phyloP scores from a whole-genome alignment of 2,113 vertebrate genomes.

The Triplophysa rosa region DNA sequence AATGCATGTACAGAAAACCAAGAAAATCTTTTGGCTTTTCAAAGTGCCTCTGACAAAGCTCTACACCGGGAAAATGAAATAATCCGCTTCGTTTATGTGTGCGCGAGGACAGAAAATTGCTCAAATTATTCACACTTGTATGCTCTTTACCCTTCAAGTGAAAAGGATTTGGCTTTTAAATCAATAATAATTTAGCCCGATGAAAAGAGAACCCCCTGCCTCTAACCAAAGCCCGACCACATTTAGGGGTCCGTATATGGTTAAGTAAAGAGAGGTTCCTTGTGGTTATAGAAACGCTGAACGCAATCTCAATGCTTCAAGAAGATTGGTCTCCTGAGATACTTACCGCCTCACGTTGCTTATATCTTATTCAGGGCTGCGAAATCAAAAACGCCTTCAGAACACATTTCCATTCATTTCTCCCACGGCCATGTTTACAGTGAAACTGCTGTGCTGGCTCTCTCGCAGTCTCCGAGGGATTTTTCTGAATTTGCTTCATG shows the following conservation, averaged over 20 bases:
- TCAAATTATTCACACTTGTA: conserved; percentile 28
- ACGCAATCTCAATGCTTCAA: conserved; percentile 21
- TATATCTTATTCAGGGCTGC: conserved; percentile 39
- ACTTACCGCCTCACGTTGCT: conserved; percentile 8
- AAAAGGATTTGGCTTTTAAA: conserved; percentile 25
- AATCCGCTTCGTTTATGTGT: not conserved
- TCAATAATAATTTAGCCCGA: conserved; percentile 29
- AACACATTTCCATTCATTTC: conserved; percentile 43
- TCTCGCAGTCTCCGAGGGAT: not conserved
- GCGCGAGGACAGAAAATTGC: not conserved
- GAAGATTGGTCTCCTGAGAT: conserved; percentile 36
- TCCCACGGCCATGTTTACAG: conserved; percentile 22
- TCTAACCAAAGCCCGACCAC: conserved; percentile 16
- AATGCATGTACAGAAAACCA: not conserved
- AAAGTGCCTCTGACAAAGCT: not conserved
- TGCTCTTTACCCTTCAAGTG: conserved; percentile 6
- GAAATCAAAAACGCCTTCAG: conserved; percentile 21
- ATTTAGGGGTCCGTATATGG: conserved; percentile 7
- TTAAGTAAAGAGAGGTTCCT: not conserved
- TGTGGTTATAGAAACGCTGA: conserved; percentile 14
- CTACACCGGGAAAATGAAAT: not conserved
- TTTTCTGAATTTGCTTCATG: conserved; percentile 17
- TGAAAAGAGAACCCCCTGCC: not conserved
- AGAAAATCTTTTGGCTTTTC: conserved; percentile 7
- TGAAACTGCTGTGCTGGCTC: conserved; percentile 26